Base-by-base conservation (phyloP, 2,113 vertebrate genomes). In the Cygnus buccinator region DNA sequence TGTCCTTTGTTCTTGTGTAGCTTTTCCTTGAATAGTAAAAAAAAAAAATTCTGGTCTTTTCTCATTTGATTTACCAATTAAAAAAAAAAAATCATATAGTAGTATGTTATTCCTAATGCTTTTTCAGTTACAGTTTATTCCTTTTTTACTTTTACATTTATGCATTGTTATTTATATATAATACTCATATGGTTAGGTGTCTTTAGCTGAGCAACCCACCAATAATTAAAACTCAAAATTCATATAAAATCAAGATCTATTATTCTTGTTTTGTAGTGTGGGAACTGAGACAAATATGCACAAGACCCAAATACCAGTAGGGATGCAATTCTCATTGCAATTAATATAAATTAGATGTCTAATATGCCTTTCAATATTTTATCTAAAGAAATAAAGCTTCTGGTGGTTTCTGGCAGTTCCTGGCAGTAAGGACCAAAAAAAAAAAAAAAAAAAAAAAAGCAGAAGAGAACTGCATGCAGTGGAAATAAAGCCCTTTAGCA, bases 271-370 rank as follows among this genome's bases (percentile, higher is more conserved):
- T 73, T 80, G 29, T 23, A 66, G 8, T 59, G 41, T 76, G 17
- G 14, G 11, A 87, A 62, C 15, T 10, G 48, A 54, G 10, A 43
- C 1, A 4, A 77, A 54, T 29, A 23, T 18, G 12, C 7, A 25
- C 14, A 59, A 73, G 58, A 3, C 6, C 0, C 0, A 8, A 52
- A 59, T 20, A 63, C 20, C 12, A 29, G 28, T 2, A 61, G 14
- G 3, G 72, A 82, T 62, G 26, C 28, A 63, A 14, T 46, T 74
- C 11, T 57, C 3, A 39, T 28, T 65, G 23, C 5, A 92, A 25
- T 66, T 68, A 74, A 19, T 22, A 66, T 13, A 73, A 91, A 80
- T 58, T 43, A 66, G 11, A 28, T 29, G 19, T 59, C 31, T 55
- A 70, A 70, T 54, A 58, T 23, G 48, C 4, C 8, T 43, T 77